Evolutionary conservation across 2,888 invertebrate species (phyloP).

Genomic region (Diaphora mendica): DNA sequence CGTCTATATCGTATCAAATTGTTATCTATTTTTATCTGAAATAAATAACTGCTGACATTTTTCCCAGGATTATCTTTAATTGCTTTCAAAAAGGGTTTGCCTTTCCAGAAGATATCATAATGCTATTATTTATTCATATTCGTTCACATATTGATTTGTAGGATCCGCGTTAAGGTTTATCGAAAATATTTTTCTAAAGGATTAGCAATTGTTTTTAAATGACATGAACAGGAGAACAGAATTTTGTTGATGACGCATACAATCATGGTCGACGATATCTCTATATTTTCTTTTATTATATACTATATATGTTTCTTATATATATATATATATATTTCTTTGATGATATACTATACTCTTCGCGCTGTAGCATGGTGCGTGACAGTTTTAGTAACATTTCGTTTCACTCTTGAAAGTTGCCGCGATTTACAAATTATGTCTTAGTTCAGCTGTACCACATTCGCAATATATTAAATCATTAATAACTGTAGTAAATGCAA

Average conservation of each 20-base stretch:
- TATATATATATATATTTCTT: no score
- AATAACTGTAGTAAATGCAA: no score
- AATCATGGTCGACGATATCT: no score
- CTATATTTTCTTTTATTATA: no score
- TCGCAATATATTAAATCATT: no score
- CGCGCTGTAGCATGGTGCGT: no score
- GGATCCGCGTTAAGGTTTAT: background rate
- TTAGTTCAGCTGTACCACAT: no score
- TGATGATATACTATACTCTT: no score
- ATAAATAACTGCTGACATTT: background rate
- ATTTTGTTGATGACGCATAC: background rate
- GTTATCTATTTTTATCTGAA: background rate
- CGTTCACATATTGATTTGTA: background rate
- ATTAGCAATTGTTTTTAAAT: background rate
- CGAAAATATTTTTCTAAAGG: background rate
- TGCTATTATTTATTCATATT: background rate
- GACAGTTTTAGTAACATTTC: no score
- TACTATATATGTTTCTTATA: no score
- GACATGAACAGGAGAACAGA: background rate
- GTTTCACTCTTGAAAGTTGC: no score
- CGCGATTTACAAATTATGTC: no score
- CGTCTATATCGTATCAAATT: background rate
- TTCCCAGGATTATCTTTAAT: background rate
- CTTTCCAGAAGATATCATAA: background rate
- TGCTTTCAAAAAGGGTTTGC: background rate